A percentile compares a stretch with the other conserved stretches of the same genome.
Evolutionary conservation across 2,888 invertebrate genomes (phyloP).

Genomic region (Poecilobothrus nobilitatus): DNA sequence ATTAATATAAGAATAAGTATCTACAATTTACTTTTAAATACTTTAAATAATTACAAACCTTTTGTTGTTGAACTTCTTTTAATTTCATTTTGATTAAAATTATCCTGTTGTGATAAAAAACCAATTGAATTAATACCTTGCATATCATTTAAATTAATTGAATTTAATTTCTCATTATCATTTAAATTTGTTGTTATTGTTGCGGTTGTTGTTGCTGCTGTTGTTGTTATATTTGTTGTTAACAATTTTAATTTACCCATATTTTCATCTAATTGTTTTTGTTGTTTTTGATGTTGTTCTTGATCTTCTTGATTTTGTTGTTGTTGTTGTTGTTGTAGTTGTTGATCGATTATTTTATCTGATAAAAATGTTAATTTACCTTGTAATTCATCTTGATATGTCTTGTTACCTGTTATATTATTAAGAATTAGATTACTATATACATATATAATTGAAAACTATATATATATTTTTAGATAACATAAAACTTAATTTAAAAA

Average conservation of each 20-base stretch:
- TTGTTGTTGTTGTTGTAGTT: background rate
- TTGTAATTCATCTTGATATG: background rate
- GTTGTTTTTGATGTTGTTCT: too few relatives aligned
- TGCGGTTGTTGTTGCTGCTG: background rate
- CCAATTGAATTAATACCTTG: background rate
- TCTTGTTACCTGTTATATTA: background rate
- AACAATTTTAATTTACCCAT: too few relatives aligned
- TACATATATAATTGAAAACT: too few relatives aligned
- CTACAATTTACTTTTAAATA: too few relatives aligned
- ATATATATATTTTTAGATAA: too few relatives aligned
- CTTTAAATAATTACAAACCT: background rate
- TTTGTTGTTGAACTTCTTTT: conserved; percentile 1
- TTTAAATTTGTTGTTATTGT: background rate
- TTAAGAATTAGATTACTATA: too few relatives aligned
- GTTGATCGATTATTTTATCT: background rate
- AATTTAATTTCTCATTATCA: background rate
- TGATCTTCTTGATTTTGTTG: background rate
- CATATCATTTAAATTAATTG: background rate
- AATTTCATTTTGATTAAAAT: background rate
- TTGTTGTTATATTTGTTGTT: background rate
- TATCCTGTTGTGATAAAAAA: background rate
- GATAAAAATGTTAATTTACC: conserved; percentile 1
- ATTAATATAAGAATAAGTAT: too few relatives aligned
- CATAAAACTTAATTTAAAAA: too few relatives aligned
- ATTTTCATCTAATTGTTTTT: too few relatives aligned